Base-by-base conservation (phyloP, 2,888 invertebrate genomes). In the Microplitis manilae region DNA sequence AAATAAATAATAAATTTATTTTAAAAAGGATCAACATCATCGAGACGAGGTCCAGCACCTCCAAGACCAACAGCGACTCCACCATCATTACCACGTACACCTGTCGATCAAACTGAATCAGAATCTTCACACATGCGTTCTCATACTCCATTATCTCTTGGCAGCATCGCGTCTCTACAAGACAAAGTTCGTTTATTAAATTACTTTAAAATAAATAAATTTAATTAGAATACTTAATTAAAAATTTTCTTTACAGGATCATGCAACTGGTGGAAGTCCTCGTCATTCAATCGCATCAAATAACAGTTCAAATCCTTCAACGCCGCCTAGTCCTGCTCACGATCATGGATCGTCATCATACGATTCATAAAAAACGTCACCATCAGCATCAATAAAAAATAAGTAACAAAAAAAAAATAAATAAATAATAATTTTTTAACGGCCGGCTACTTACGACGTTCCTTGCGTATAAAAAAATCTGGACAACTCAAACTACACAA, bases 101-200 rank as follows among this genome's bases (percentile, higher is more conserved):
- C 93, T 67, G 93, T 93, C 82, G 90, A 90, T 79, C 90, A 90
- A 83, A 89, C 88, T 39, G 90, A 90, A 81, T 85, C 89, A 15
- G 90, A 90, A 79, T 89, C 90, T 50, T 82, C 89, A 77, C 88
- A 89, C 82, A 83, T 90, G 84, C 90, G 93, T 39, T 93, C 93
- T 69, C 92, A 93, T 83, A 93, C 93, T 70, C 94, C 95, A 39
- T 92, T 94, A 81, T 94, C 94, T 80, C 92, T 95, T 73, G 95
- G 95, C 87, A 95, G 94, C 87, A 94, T 95, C 92, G 94, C 94
- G 88, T 95, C 95, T 13, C 90, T 95, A 81, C 95, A 95, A 85
- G 95, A 95, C 84, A 95, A 95, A 91, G 92, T 92, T 85, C 80
- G 84, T 81, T 67, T 71, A 70, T 13, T 40, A 50, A 30, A n/a